A percentile compares a stretch with the other conserved stretches of the same genome.
These are phyloP conservation scores for Cataglyphis albicans DNA, from an alignment of 2,888 invertebrate genomes.

Conservation along the genomic window DNA sequence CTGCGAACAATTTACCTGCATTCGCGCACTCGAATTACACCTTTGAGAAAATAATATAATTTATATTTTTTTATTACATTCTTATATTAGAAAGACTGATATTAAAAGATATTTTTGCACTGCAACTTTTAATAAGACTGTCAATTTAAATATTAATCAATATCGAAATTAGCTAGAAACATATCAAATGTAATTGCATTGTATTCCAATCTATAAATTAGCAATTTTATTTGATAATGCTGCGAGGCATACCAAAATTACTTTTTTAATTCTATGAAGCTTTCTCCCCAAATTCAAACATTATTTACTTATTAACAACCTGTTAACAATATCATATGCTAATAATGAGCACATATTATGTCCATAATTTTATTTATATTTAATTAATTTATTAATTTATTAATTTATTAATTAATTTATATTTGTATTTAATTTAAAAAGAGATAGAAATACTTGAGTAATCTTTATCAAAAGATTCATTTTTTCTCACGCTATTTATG, in stretches of 20 bases:
- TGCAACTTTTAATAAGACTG: background rate
- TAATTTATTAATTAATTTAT: background rate
- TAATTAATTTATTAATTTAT: background rate
- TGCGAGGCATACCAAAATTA: background rate
- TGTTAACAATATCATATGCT: background rate
- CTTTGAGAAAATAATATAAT: constrained; percentile 52
- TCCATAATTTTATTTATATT: background rate
- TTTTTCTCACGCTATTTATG: constrained; percentile 33
- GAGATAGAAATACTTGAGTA: no score
- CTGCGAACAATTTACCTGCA: constrained; percentile 76
- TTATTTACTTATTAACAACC: background rate
- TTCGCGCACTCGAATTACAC: constrained; percentile 69
- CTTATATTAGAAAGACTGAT: background rate
- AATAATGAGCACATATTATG: background rate
- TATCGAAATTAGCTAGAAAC: background rate
- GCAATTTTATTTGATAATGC: background rate
- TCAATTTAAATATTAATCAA: constrained; percentile 1
- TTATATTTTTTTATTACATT: constrained; percentile 8
- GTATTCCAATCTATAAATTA: background rate
- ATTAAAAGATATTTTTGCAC: background rate
- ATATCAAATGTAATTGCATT: background rate
- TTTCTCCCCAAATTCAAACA: background rate
- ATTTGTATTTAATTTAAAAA: no score
- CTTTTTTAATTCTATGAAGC: background rate
- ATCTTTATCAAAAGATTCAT: no score